A percentile compares a stretch with the other conserved stretches of the same genome.
phyloP scores from a whole-genome alignment of 1,140 invertebrate genomes.

The Nymphalis io region DNA sequence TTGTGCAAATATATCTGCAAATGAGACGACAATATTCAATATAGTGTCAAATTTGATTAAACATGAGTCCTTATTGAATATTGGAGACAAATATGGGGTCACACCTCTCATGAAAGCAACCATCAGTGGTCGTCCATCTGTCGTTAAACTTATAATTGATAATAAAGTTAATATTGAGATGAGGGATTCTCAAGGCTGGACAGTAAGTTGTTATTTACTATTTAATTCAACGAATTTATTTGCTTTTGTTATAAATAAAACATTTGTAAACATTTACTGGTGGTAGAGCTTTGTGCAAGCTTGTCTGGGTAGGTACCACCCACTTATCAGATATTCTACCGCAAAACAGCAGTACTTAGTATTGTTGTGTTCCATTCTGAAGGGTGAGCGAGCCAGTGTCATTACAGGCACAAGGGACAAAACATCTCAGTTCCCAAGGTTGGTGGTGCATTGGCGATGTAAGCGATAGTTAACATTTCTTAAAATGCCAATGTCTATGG shows the following conservation, averaged over 20 bases:
- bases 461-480: too few relatives aligned
- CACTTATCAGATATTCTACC: too few relatives aligned
- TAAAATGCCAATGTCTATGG: too few relatives aligned
- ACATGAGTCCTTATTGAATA: slow-evolving; percentile 62
- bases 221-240: background rate
- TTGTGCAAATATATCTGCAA: slow-evolving; percentile 65
- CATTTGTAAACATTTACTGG: too few relatives aligned
- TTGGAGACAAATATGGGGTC: slow-evolving; percentile 75
- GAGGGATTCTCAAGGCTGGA: slow-evolving; percentile 79
- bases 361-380: too few relatives aligned
- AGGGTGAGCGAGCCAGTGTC: too few relatives aligned
- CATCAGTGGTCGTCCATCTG: slow-evolving; percentile 61
- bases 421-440: too few relatives aligned
- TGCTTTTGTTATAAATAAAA: background rate
- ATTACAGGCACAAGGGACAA: too few relatives aligned
- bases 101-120: slow-evolving; percentile 82
- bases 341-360: too few relatives aligned
- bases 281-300: too few relatives aligned
- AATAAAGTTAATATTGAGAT: slow-evolving; percentile 77
- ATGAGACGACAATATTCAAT: slow-evolving; percentile 52
- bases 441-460: too few relatives aligned
- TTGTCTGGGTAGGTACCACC: too few relatives aligned
- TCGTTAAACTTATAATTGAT: slow-evolving; percentile 76
- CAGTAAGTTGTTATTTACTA: slow-evolving; percentile 60
- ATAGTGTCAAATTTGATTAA: slow-evolving; percentile 62